A percentile compares a stretch with the other conserved stretches of the same genome.
Conservation (phyloP, 2,888 invertebrate species). For the Phlogophora meticulosa region DNA sequence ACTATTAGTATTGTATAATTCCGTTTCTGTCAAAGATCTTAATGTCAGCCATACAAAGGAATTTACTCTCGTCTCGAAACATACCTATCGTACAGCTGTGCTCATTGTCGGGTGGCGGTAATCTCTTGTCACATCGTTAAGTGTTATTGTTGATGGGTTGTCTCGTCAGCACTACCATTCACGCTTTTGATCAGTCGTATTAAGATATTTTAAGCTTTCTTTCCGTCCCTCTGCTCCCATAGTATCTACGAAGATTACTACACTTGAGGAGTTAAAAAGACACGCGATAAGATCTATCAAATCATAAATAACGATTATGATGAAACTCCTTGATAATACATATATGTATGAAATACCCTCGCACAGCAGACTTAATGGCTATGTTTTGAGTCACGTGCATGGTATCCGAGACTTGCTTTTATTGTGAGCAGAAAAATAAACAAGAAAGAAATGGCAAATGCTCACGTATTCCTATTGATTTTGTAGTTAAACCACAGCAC, state of each 20-base stretch:
- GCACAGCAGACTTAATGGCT: constrained; percentile 14
- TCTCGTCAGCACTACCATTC: background rate
- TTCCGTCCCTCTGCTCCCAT: background rate
- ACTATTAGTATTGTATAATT: constrained; percentile 5
- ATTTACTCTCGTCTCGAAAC: constrained; percentile 40
- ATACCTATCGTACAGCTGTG: constrained; percentile 14
- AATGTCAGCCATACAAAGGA: constrained; percentile 20
- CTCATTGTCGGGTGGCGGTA: constrained; percentile 32
- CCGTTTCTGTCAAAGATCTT: constrained; percentile 10
- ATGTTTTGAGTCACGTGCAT: constrained; percentile 36
- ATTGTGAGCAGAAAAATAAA: constrained; percentile 9
- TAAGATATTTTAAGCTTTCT: constrained; percentile 21
- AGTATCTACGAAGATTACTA: background rate
- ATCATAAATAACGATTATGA: constrained; percentile 8
- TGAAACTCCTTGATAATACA: constrained; percentile 30
- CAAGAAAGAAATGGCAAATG: constrained; percentile 2
- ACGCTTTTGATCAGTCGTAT: constrained; percentile 10
- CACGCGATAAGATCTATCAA: constrained; percentile 25
- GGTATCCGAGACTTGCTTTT: constrained; percentile 17
- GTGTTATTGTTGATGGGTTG: constrained; percentile 47
- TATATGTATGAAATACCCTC: constrained; percentile 18
- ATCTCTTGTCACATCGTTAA: constrained; percentile 67
- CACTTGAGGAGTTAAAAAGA: background rate
- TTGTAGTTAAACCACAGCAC: constrained; percentile 17
- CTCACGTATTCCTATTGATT: constrained; percentile 46